Conservation (phyloP, 2,888 invertebrate species). For the Pachliopta kotzebuea region DNA sequence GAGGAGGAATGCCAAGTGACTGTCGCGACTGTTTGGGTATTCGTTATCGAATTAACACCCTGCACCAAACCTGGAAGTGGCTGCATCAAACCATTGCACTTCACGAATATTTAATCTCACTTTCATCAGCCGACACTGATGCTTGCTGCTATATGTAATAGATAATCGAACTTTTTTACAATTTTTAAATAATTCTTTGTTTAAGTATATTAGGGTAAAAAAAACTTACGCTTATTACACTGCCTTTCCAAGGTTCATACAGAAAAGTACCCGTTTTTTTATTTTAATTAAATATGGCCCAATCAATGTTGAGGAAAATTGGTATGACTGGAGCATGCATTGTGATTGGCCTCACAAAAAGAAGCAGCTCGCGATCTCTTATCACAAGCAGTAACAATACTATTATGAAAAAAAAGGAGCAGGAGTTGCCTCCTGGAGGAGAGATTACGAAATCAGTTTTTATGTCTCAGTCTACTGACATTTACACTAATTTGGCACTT, state of each 20-base stretch:
- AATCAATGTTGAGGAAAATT: conserved; percentile 69
- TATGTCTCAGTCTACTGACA: conserved; percentile 94
- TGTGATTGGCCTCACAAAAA: conserved; percentile 62
- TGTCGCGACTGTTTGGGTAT: conserved; percentile 92
- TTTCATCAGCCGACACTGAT: conserved; percentile 88
- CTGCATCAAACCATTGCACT: conserved; percentile 93
- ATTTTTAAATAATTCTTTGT: conserved; percentile 40
- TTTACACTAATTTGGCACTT: conserved; percentile 95
- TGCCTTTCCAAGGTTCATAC: conserved; percentile 64
- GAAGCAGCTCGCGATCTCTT: conserved; percentile 58
- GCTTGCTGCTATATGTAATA: conserved; percentile 59
- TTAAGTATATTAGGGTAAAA: conserved; percentile 42
- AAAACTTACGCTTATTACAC: conserved; percentile 58
- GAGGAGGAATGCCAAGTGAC: conserved; percentile 84
- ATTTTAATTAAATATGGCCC: conserved; percentile 63
- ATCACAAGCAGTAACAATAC: conserved; percentile 49
- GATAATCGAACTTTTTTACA: conserved; percentile 48
- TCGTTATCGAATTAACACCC: conserved; percentile 92
- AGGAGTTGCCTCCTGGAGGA: conserved; percentile 56
- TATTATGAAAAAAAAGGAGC: conserved; percentile 50
- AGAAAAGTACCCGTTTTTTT: conserved; percentile 68
- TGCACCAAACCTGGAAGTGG: conserved; percentile 98
- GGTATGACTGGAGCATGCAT: conserved; percentile 61
- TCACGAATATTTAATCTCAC: conserved; percentile 92
- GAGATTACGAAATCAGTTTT: conserved; percentile 91